A percentile compares a stretch with the other conserved stretches of the same genome.
Evolutionary conservation across 2,888 invertebrate species (phyloP).

Genomic region (Saturnia japonica): DNA sequence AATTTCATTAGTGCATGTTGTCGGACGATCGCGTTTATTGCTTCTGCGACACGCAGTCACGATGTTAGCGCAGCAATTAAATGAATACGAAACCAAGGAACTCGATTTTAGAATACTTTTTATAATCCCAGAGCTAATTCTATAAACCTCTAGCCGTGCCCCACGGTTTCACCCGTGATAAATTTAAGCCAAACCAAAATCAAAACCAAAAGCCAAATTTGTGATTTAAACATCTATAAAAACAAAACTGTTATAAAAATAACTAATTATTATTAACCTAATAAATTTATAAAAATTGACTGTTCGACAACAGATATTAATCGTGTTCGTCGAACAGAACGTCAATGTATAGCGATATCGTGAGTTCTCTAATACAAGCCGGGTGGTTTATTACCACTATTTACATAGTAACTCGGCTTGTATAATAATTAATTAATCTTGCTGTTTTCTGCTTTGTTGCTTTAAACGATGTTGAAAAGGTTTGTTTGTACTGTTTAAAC

Average conservation of each 20-base stretch:
- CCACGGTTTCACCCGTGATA: too few relatives aligned
- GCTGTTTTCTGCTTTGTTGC: conserved; percentile 48
- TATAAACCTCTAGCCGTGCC: too few relatives aligned
- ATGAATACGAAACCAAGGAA: neutral
- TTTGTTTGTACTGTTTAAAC: neutral
- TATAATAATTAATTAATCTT: conserved; percentile 58
- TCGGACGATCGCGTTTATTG: conserved; percentile 66
- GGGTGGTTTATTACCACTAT: conserved; percentile 55
- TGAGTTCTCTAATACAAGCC: conserved; percentile 39
- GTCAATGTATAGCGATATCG: conserved; percentile 37
- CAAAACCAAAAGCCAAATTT: neutral
- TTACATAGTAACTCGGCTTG: conserved; percentile 55
- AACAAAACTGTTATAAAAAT: neutral
- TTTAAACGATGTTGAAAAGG: conserved; percentile 33
- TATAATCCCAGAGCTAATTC: too few relatives aligned
- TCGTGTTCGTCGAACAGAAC: conserved; percentile 19
- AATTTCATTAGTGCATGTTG: conserved; percentile 77
- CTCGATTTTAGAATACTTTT: neutral
- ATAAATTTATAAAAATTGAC: neutral
- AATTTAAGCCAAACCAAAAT: neutral
- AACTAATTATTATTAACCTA: neutral
- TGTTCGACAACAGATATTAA: conserved; percentile 4
- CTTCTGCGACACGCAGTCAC: conserved; percentile 39
- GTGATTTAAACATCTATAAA: neutral
- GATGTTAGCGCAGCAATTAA: conserved; percentile 19